phyloP scores from a whole-genome alignment of 2,797 vertebrate genomes.

The Steatocranus sp. region DNA sequence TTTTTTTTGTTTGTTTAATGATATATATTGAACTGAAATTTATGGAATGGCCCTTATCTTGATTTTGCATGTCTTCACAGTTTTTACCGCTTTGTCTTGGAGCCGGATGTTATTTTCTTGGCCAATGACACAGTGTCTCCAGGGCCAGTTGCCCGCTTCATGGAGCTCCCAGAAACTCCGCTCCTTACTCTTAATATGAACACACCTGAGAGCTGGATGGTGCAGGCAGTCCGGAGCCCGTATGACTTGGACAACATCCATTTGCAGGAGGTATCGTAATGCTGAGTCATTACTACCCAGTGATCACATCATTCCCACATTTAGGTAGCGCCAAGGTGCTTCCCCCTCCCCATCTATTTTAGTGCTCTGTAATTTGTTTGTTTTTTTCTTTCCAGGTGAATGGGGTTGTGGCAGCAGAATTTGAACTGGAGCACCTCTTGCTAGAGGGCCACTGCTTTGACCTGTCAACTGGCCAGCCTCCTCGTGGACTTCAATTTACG shows the following conservation, averaged over 20 bases:
- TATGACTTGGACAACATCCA: conserved; percentile 96
- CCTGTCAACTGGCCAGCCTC: conserved; percentile 83
- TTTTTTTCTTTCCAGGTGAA: conserved; percentile 71
- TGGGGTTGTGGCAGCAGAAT: conserved; percentile 84
- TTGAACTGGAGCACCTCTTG: conserved; percentile 90
- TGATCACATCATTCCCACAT: neutral
- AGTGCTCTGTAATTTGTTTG: neutral
- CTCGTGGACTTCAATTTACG: conserved; percentile 92
- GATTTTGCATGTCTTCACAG: conserved; percentile 61
- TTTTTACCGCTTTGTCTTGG: conserved; percentile 94
- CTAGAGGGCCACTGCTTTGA: conserved; percentile 97
- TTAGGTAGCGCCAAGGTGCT: neutral
- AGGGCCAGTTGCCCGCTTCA: conserved; percentile 86
- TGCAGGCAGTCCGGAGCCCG: conserved; percentile 86
- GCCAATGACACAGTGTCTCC: conserved; percentile 76
- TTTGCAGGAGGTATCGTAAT: conserved; percentile 82
- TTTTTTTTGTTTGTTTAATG: neutral
- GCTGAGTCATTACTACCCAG: neutral
- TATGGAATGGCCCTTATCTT: neutral
- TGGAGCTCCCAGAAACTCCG: conserved; percentile 87
- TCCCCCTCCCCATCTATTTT: neutral
- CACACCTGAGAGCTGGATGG: conserved; percentile 95
- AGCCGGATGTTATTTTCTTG: conserved; percentile 82
- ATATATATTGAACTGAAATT: neutral
- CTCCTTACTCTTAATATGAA: conserved; percentile 96